Conservation (phyloP, 2,113 vertebrate genomes). For the Corvus cornix region DNA sequence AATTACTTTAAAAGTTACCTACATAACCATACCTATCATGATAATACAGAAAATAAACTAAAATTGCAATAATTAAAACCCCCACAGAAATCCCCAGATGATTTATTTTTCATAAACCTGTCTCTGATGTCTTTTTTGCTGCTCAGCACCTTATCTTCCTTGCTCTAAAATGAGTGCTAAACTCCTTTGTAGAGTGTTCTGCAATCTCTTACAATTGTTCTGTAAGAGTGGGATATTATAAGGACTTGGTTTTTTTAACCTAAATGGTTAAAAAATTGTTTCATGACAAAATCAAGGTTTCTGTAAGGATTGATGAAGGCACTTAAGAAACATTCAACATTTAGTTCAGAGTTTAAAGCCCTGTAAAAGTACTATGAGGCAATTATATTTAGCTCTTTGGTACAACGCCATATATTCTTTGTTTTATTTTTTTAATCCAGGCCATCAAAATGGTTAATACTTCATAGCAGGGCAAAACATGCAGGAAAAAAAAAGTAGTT, state of each 20-base stretch:
- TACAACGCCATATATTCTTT: rapidly evolving
- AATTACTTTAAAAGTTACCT: neutral
- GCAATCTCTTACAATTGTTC: neutral
- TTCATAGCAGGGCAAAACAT: neutral
- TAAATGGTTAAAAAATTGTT: neutral
- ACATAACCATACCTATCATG: neutral
- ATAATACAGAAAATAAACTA: neutral
- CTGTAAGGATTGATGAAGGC: neutral
- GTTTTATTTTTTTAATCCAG: neutral
- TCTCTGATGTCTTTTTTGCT: neutral
- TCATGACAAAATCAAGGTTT: neutral
- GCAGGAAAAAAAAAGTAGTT: neutral
- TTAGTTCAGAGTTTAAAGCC: neutral
- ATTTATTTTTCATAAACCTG: neutral
- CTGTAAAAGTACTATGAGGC: neutral
- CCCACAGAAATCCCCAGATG: rapidly evolving
- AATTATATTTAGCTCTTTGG: neutral
- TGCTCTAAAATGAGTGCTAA: neutral
- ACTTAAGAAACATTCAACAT: neutral
- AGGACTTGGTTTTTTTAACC: neutral
- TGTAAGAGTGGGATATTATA: neutral
- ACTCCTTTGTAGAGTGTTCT: neutral
- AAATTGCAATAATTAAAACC: neutral
- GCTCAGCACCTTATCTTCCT: neutral
- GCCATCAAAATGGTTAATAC: neutral